Percentiles rank a stretch among this genome's conserved stretches.
phyloP scores from a whole-genome alignment of 2,888 invertebrate species.

The Drosophila formosana region DNA sequence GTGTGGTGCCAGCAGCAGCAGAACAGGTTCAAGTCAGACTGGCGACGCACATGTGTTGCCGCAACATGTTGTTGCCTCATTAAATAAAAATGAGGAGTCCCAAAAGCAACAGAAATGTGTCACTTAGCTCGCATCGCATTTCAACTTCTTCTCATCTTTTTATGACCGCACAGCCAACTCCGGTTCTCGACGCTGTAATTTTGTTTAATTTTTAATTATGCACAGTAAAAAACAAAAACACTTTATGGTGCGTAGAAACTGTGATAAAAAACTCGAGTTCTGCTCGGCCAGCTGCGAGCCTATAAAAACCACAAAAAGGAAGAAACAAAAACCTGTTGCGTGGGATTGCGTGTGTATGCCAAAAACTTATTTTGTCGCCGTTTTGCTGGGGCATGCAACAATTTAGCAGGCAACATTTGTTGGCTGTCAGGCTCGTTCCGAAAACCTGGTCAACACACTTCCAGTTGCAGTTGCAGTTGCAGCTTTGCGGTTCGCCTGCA shows the following conservation, averaged over 20 bases:
- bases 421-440: constrained; percentile 46
- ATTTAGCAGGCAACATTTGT: constrained; percentile 61
- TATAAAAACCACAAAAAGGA: constrained; percentile 8
- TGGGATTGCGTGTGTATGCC: constrained; percentile 63
- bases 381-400: constrained; percentile 52
- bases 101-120: constrained; percentile 39
- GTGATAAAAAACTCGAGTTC: constrained; percentile 42
- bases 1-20: constrained; percentile 27
- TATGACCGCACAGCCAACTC: constrained; percentile 44
- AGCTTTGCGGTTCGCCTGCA: constrained; percentile 39
- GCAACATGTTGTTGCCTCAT: constrained; percentile 73
- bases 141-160: constrained; percentile 45
- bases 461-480: constrained; percentile 29
- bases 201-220: constrained; percentile 64
- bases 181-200: constrained; percentile 28
- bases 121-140: constrained; percentile 52
- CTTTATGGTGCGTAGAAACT: constrained; percentile 57
- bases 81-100: constrained; percentile 30
- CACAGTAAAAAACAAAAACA: constrained; percentile 59
- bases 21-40: constrained; percentile 38
- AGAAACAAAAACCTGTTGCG: constrained; percentile 69
- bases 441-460: constrained; percentile 39
- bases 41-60: constrained; percentile 66
- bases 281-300: constrained; percentile 28
- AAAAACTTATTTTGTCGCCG: constrained; percentile 23